Evolutionary conservation across 2,113 vertebrate genomes (phyloP).

Genomic region (Genyomyrus donnyi): DNA sequence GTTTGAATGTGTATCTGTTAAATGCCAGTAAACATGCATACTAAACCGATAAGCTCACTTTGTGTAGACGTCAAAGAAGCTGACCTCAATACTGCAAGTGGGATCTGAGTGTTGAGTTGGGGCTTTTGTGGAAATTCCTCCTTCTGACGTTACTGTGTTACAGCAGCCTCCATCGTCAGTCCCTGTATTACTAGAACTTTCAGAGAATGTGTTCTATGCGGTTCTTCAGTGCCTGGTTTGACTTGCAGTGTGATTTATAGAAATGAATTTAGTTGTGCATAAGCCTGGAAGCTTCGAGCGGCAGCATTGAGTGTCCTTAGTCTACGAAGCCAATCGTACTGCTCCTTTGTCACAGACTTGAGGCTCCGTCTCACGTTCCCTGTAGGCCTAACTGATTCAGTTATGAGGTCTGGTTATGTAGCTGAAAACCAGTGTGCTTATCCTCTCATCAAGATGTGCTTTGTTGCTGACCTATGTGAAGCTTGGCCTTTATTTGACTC

Average conservation of each 20-base stretch:
- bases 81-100: neutral
- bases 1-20: neutral
- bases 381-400: neutral
- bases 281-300: neutral
- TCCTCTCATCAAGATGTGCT: neutral
- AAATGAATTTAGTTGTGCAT: neutral
- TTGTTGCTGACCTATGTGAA: neutral
- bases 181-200: neutral
- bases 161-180: neutral
- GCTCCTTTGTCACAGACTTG: neutral
- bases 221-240: neutral
- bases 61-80: neutral
- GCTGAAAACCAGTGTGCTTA: neutral
- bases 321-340: neutral
- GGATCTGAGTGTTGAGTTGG: neutral
- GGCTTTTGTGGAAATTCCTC: conserved; percentile 5
- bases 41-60: neutral
- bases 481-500: neutral
- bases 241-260: neutral
- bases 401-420: neutral
- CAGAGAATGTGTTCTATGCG: neutral
- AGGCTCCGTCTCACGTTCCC: neutral
- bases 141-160: neutral
- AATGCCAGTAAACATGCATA: neutral
- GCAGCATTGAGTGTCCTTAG: neutral